A percentile compares a stretch with the other conserved stretches of the same genome.
phyloP scores from a whole-genome alignment of 2,888 invertebrate species.

The Netelia virgata region DNA sequence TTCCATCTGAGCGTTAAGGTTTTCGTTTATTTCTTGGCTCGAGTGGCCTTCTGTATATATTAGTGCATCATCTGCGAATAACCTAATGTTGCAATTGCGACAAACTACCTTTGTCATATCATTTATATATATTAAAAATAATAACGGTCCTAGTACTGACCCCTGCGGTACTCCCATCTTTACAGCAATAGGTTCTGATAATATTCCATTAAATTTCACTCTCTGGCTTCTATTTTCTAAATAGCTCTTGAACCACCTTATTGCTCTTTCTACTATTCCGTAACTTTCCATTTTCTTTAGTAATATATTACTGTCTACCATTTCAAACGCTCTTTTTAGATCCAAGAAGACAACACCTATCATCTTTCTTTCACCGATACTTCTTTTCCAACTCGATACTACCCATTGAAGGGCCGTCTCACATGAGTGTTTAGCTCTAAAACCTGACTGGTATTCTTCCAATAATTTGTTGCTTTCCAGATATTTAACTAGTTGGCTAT shows the following conservation, averaged over 20 bases:
- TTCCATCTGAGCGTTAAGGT: not conserved
- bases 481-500: too few species aligned
- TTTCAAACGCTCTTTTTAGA: too few species aligned
- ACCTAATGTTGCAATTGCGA: too few species aligned
- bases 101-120: too few species aligned
- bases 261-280: constrained; percentile 48
- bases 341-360: constrained; percentile 51
- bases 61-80: not conserved
- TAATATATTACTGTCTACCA: too few species aligned
- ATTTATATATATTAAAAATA: too few species aligned
- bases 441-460: constrained; percentile 55
- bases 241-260: constrained; percentile 44
- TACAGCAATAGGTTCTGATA: too few species aligned
- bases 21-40: not conserved
- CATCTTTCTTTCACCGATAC: constrained; percentile 30
- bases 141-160: too few species aligned
- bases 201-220: too few species aligned
- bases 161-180: too few species aligned
- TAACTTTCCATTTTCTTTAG: too few species aligned
- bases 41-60: not conserved
- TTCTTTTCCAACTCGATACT: constrained; percentile 49
- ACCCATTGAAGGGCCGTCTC: constrained; percentile 54
- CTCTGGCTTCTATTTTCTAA: not conserved
- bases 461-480: constrained; percentile 45
- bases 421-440: constrained; percentile 49